Conservation (phyloP, 2,888 invertebrate genomes). For the Scaptomyza cyrtandrae region DNA sequence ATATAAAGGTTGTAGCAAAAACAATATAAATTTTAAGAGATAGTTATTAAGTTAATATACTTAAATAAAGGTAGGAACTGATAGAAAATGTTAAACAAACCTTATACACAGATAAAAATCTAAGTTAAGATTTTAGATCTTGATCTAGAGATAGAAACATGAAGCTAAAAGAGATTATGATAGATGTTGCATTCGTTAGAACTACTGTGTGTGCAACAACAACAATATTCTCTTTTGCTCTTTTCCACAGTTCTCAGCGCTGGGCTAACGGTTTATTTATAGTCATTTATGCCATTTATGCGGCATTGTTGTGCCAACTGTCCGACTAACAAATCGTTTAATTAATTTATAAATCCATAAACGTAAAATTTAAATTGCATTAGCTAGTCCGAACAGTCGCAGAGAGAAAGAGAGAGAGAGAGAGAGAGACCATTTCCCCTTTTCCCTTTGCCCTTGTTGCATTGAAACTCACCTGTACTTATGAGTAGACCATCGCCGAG, state of each 20-base stretch:
- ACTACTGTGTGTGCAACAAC: not conserved
- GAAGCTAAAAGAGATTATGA: not conserved
- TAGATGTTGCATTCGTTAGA: not conserved
- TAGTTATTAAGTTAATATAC: no score
- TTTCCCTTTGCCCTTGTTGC: no score
- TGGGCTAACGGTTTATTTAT: conserved; percentile 59
- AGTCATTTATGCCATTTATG: conserved; percentile 58
- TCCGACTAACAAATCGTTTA: conserved; percentile 70
- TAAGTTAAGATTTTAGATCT: not conserved
- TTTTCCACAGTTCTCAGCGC: not conserved
- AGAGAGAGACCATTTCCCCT: not conserved
- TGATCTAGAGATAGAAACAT: not conserved
- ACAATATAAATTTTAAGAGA: no score
- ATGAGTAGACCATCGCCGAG: conserved; percentile 92
- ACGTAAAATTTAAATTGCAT: conserved; percentile 68
- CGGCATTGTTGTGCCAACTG: conserved; percentile 71
- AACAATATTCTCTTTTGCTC: not conserved
- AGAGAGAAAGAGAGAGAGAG: not conserved
- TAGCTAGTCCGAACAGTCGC: conserved; percentile 27
- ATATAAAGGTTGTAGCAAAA: no score
- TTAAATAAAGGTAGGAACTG: no score
- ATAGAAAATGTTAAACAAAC: no score
- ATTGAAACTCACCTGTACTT: conserved; percentile 87
- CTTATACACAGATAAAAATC: no score
- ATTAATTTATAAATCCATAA: conserved; percentile 75